Evolutionary conservation across 2,888 invertebrate genomes (phyloP).

Genomic region (Netelia inedita): DNA sequence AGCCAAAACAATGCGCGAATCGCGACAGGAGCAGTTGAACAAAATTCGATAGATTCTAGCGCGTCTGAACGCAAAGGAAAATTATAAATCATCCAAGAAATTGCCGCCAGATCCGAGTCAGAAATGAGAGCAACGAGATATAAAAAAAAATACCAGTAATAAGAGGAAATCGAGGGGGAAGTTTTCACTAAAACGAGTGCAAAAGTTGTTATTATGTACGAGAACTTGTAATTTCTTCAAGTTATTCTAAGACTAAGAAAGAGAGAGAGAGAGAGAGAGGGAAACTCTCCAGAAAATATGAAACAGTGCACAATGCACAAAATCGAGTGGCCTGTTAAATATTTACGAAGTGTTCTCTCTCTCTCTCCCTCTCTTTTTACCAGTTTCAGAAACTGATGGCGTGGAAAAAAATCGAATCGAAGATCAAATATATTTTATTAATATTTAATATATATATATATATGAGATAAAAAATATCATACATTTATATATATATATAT

Average conservation of each 20-base stretch:
- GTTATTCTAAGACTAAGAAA: background rate
- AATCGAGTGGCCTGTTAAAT: no score
- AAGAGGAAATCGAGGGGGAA: slow-evolving; percentile 75
- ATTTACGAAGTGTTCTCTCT: no score
- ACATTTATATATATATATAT: background rate
- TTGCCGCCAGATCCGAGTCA: background rate
- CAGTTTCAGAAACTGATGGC: no score
- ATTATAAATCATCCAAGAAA: no score
- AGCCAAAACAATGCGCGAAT: background rate
- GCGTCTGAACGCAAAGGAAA: no score
- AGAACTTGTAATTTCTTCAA: no score
- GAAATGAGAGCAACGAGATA: background rate
- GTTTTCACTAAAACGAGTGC: slow-evolving; percentile 67
- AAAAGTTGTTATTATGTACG: slow-evolving; percentile 22
- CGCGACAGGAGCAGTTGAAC: background rate
- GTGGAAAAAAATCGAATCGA: no score
- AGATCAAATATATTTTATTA: no score
- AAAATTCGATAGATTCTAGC: no score
- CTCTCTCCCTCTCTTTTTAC: background rate
- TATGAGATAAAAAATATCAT: no score
- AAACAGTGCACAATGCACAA: no score
- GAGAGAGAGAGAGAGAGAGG: background rate
- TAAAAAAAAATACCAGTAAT: slow-evolving; percentile 66
- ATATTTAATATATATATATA: no score
- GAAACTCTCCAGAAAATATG: background rate